phyloP scores from a whole-genome alignment of 92 coral and sea anemone genomes.

The Porites rus region DNA sequence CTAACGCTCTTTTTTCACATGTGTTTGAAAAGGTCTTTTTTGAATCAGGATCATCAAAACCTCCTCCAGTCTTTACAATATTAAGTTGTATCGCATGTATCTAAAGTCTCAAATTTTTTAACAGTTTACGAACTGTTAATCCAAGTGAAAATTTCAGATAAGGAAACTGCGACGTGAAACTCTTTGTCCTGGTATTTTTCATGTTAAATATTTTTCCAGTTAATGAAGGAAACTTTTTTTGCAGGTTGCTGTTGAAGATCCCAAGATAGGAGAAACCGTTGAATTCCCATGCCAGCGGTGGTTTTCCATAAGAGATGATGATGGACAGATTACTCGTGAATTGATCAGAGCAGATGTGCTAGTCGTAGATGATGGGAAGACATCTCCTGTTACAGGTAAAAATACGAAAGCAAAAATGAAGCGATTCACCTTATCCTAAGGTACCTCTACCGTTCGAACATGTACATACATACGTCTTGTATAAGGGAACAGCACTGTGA shows the following conservation, averaged over 20 bases:
- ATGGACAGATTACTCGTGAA: conserved; percentile 89
- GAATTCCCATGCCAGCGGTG: conserved; percentile 91
- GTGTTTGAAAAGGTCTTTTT: no score
- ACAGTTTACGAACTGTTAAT: no score
- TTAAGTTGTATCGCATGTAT: no score
- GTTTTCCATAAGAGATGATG: conserved; percentile 88
- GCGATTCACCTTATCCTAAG: neutral
- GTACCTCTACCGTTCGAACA: neutral
- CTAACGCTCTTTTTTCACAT: no score
- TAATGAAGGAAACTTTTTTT: neutral
- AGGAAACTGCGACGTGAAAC: no score
- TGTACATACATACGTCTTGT: neutral
- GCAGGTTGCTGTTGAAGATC: conserved; percentile 89
- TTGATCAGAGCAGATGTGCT: conserved; percentile 38
- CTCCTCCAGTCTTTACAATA: no score
- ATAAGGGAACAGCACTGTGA: neutral
- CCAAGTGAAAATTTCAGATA: no score
- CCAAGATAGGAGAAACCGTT: conserved; percentile 77
- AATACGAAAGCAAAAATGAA: neutral
- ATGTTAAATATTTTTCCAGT: no score
- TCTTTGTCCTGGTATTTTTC: no score
- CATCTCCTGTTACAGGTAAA: neutral
- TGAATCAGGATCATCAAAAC: no score
- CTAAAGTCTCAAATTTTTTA: no score
- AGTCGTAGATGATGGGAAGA: neutral